These are phyloP conservation scores for Dastarcus helophoroides DNA, from an alignment of 2,888 invertebrate genomes.

Conservation along the genomic window DNA sequence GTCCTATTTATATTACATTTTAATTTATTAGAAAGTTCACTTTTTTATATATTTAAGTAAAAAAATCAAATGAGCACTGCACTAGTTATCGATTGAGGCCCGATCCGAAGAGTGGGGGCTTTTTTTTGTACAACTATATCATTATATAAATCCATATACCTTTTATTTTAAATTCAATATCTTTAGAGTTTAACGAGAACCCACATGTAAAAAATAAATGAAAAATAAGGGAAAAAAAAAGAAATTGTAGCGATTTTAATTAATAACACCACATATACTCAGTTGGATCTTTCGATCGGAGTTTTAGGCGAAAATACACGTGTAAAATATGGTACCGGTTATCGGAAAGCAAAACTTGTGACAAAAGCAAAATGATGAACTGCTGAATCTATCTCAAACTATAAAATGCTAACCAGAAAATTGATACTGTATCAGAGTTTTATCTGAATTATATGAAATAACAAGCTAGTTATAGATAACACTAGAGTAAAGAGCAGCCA, in stretches of 20 bases:
- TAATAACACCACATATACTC: slow-evolving; percentile 21
- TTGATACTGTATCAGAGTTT: slow-evolving; percentile 7
- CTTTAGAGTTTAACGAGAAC: slow-evolving; percentile 23
- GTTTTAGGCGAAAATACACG: background rate
- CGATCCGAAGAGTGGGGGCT: slow-evolving; percentile 37
- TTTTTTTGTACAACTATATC: slow-evolving; percentile 30
- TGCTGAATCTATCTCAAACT: background rate
- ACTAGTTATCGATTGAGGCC: slow-evolving; percentile 27
- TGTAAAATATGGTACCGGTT: too few relatives aligned
- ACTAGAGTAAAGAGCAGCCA: slow-evolving; percentile 31
- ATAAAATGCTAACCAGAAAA: background rate
- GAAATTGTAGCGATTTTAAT: slow-evolving; percentile 12
- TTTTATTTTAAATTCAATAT: slow-evolving; percentile 25
- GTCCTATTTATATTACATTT: slow-evolving; percentile 25
- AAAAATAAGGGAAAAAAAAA: slow-evolving; percentile 19
- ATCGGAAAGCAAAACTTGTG: background rate
- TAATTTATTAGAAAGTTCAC: slow-evolving; percentile 31
- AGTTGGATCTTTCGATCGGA: slow-evolving; percentile 6
- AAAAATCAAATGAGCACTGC: slow-evolving; percentile 33
- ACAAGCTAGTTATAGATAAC: slow-evolving; percentile 31
- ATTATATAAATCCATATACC: slow-evolving; percentile 36
- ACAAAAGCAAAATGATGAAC: background rate
- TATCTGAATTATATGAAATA: slow-evolving; percentile 25
- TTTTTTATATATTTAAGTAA: slow-evolving; percentile 23
- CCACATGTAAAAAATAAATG: slow-evolving; percentile 32